These are phyloP conservation scores for Xerus inauris DNA, from an alignment of 2,113 vertebrate species.

Conservation along the genomic window DNA sequence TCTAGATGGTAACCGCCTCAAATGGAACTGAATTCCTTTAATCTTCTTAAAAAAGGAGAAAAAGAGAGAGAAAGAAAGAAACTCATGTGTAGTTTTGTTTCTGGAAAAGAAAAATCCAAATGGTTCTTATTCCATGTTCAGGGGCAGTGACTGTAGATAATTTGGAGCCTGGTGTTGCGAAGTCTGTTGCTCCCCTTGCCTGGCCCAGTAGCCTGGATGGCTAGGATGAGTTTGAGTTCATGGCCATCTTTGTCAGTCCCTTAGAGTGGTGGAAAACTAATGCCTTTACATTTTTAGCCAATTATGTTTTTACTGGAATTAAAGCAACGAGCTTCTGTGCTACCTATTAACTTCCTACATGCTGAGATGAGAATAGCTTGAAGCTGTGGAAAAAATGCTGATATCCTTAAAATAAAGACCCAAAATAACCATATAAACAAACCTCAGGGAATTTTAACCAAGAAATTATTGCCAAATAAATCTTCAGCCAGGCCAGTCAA, in stretches of 20 bases:
- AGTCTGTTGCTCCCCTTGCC: background rate
- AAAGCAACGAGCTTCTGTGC: conserved; percentile 69
- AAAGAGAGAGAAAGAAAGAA: background rate
- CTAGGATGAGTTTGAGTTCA: background rate
- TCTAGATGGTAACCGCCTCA: background rate
- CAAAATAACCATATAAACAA: conserved; percentile 82
- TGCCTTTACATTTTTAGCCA: background rate
- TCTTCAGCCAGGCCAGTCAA: conserved; percentile 79
- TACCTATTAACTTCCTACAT: conserved; percentile 81
- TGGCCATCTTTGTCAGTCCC: background rate
- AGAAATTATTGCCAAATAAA: conserved; percentile 72
- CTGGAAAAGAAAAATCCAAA: background rate
- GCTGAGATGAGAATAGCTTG: conserved; percentile 71
- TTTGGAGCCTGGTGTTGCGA: background rate
- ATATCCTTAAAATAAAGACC: conserved; percentile 81
- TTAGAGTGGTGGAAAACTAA: background rate
- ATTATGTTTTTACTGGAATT: conserved; percentile 71
- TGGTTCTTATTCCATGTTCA: background rate
- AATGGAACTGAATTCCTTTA: background rate
- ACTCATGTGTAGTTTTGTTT: background rate
- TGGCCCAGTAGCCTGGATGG: no score
- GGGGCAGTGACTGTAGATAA: background rate
- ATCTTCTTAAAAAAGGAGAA: background rate
- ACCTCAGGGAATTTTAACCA: conserved; percentile 79
- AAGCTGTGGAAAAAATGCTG: conserved; percentile 69